Base-by-base conservation (phyloP, 2,888 invertebrate genomes). In the Euphydryas editha region DNA sequence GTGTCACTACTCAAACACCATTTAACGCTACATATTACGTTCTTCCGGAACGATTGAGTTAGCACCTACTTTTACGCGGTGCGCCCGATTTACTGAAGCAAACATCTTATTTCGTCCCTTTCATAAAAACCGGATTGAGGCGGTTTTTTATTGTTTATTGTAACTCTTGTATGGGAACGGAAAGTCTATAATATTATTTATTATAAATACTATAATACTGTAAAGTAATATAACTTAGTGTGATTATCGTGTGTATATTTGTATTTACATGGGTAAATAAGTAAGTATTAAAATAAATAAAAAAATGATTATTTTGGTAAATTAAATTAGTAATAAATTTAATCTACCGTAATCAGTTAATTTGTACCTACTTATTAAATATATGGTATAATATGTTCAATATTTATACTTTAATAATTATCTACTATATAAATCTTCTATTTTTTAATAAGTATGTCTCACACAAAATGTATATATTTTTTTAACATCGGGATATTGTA, bases 21-120 rank as follows among this genome's bases (percentile, higher is more conserved):
- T 77, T 80, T 79, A 80, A 84, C 86, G 83, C 79, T 81, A 77
- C 78, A 81, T 76, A 82, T 83, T 81, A 82, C 80, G 74, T 75
- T 77, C 81, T 83, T 84, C 83, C 86, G 84, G 82, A 81, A 79
- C 81, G 80, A 82, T 83, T 81, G 82, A 80, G 81, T 88, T 89
- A 87, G 82, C 90, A 81, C 82, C 85, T 81, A 87, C 86, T 85
- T 84, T 82, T 85, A 83, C 84, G 76, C 74, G 76, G 73, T 59
- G 73, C 70, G 72, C 71, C 72, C 71, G 72, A 68, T 72, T 65
- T 65, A 76, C 73, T 44, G 51, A 56, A 65, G 65, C 63, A 58
- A 60, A 66, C 63, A 54, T 68, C 68, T 67, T 61, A 66, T 69
- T 70, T 60, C 49, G 54, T 59, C 63, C 63, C 58, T 64, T 64